Evolutionary conservation across 2,797 vertebrate species (phyloP).

Genomic region (Leptodactylus fallax): DNA sequence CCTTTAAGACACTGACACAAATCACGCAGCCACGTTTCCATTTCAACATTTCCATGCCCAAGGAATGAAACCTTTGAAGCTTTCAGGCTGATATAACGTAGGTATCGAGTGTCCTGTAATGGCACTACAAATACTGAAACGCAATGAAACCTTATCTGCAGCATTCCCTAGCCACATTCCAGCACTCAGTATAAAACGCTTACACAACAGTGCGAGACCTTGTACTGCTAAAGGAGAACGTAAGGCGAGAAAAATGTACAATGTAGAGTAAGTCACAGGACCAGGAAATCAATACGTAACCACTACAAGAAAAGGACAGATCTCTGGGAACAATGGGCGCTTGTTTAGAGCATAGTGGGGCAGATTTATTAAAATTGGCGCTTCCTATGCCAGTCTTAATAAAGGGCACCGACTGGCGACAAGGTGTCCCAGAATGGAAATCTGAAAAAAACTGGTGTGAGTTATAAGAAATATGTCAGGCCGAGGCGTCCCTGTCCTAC

Average conservation of each 20-base stretch:
- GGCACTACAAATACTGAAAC: slow-evolving; percentile 6
- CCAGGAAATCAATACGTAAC: background rate
- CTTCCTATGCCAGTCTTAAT: too few species aligned
- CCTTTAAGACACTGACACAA: background rate
- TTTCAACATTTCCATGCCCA: too few species aligned
- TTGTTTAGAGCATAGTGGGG: background rate
- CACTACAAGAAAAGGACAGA: background rate
- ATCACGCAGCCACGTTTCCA: background rate
- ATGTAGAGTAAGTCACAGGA: background rate
- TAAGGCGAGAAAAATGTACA: background rate
- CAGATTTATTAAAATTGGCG: too few species aligned
- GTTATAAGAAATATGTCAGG: too few species aligned
- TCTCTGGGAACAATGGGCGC: background rate
- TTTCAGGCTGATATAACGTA: background rate
- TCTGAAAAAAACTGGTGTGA: too few species aligned
- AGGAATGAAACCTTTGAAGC: too few species aligned
- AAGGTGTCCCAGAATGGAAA: too few species aligned
- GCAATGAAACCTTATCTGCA: slow-evolving; percentile 24
- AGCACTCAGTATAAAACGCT: background rate
- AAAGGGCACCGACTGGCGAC: too few species aligned
- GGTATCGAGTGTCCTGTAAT: slow-evolving; percentile 3
- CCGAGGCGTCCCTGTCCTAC: too few species aligned
- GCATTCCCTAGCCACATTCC: slow-evolving; percentile 15
- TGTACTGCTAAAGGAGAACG: background rate
- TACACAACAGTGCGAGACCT: slow-evolving; percentile 31